Evolutionary conservation across 2,113 vertebrate genomes (phyloP).

Genomic region (Pholis gunnellus): DNA sequence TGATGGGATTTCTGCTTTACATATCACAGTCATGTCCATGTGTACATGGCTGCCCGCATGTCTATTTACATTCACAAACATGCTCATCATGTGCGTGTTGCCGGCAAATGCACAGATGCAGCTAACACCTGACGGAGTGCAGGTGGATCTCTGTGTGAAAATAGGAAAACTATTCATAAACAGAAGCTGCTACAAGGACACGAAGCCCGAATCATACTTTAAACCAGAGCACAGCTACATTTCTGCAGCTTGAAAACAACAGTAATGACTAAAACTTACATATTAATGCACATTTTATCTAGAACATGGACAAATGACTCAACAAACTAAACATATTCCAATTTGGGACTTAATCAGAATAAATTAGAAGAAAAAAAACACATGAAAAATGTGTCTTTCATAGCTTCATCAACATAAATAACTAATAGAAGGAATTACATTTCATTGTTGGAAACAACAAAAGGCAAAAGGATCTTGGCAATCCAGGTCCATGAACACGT

Average conservation of each 20-base stretch:
- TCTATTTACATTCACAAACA: constrained; percentile 46
- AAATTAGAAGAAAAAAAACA: not conserved
- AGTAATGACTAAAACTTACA: not conserved
- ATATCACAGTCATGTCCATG: constrained; percentile 47
- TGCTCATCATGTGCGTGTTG: constrained; percentile 29
- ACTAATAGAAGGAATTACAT: constrained; percentile 49
- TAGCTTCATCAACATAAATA: constrained; percentile 18
- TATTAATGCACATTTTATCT: constrained; percentile 13
- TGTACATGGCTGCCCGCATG: constrained; percentile 30
- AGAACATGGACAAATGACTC: not conserved
- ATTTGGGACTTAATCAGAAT: not conserved
- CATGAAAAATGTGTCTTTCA: constrained; percentile 10
- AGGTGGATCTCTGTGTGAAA: constrained; percentile 41
- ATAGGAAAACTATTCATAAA: constrained; percentile 42
- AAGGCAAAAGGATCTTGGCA: constrained; percentile 53
- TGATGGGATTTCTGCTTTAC: constrained; percentile 46
- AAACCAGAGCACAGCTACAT: not conserved
- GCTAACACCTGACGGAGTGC: constrained; percentile 22
- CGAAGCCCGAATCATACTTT: not conserved
- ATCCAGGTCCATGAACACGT: constrained; percentile 48
- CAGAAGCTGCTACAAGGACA: constrained; percentile 25
- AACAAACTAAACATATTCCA: not conserved
- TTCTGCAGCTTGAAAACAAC: not conserved
- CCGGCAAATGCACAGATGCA: constrained; percentile 46
- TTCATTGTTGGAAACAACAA: constrained; percentile 55